phyloP scores from a whole-genome alignment of 1,140 invertebrate species.

The Drosophila subpulchrella region DNA sequence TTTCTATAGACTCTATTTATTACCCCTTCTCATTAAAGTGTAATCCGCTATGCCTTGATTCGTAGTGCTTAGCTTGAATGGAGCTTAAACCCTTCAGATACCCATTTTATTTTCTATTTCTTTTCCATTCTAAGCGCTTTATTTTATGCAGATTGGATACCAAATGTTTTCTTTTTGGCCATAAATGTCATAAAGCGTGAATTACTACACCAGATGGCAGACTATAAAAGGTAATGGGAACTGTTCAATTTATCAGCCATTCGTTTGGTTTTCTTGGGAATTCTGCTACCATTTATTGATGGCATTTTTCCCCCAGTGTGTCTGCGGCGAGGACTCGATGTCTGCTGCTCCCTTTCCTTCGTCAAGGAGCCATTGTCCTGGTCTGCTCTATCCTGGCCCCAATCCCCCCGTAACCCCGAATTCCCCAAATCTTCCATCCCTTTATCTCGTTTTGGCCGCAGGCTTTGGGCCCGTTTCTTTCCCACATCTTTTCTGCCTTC shows the following conservation, averaged over 20 bases:
- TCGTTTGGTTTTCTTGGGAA: neutral
- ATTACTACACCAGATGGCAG: neutral
- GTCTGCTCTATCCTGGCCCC: slow-evolving; percentile 1
- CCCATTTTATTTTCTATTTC: too few relatives aligned
- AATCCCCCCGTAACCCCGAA: neutral
- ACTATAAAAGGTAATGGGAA: slow-evolving; percentile 1
- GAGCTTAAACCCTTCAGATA: too few relatives aligned
- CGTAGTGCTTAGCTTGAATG: too few relatives aligned
- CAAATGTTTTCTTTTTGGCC: neutral
- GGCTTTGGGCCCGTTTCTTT: slow-evolving; percentile 11
- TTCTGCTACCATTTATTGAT: neutral
- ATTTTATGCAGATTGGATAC: neutral
- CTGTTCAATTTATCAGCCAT: neutral
- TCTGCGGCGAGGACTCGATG: slow-evolving; percentile 23
- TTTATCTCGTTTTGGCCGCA: neutral
- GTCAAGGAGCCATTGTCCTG: slow-evolving; percentile 18
- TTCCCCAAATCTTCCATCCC: neutral
- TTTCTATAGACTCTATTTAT: too few relatives aligned
- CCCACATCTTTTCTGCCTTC: neutral
- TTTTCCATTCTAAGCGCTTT: neutral
- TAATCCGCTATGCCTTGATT: too few relatives aligned
- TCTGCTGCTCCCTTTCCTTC: slow-evolving; percentile 1
- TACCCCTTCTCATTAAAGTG: too few relatives aligned
- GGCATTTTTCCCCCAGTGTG: slow-evolving; percentile 4
- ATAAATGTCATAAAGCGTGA: neutral